These are phyloP conservation scores for Halictus ligatus DNA, from an alignment of 2,888 invertebrate genomes.

Conservation along the genomic window DNA sequence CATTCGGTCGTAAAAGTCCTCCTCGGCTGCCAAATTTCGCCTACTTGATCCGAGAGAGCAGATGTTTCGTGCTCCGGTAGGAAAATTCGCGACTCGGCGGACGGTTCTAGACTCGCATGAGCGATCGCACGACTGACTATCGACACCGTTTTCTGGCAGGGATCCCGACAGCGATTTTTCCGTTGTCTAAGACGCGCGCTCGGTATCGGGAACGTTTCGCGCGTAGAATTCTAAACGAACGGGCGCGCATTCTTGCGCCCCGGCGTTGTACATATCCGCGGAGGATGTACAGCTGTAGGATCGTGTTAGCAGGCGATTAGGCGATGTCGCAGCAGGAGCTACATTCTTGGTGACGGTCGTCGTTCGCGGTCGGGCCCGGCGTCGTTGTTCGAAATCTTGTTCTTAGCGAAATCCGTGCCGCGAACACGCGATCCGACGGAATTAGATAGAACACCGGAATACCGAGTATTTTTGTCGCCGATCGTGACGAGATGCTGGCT, in stretches of 20 bases:
- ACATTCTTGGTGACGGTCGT: constrained; percentile 33
- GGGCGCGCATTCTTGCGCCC: constrained; percentile 1
- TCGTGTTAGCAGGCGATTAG: constrained; percentile 10
- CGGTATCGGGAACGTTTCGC: background rate
- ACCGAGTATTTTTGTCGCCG: constrained; percentile 7
- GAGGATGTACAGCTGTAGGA: background rate
- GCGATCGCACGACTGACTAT: background rate
- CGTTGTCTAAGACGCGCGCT: background rate
- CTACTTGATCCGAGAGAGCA: background rate
- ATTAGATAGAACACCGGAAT: constrained; percentile 12
- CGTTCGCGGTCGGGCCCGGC: constrained; percentile 21
- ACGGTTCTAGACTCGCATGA: background rate
- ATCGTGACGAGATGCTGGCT: background rate
- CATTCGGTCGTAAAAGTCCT: background rate
- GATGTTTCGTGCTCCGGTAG: background rate
- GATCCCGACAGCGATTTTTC: background rate
- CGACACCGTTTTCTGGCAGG: constrained; percentile 3
- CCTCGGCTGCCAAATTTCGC: background rate
- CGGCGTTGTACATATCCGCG: background rate
- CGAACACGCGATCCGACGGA: background rate
- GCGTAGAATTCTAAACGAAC: constrained; percentile 18
- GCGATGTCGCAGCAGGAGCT: background rate
- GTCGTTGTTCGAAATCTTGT: constrained; percentile 42
- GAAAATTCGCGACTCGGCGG: background rate
- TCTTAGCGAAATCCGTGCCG: background rate